These are phyloP conservation scores for Idaea biselata DNA, from an alignment of 2,888 invertebrate genomes.

Conservation along the genomic window DNA sequence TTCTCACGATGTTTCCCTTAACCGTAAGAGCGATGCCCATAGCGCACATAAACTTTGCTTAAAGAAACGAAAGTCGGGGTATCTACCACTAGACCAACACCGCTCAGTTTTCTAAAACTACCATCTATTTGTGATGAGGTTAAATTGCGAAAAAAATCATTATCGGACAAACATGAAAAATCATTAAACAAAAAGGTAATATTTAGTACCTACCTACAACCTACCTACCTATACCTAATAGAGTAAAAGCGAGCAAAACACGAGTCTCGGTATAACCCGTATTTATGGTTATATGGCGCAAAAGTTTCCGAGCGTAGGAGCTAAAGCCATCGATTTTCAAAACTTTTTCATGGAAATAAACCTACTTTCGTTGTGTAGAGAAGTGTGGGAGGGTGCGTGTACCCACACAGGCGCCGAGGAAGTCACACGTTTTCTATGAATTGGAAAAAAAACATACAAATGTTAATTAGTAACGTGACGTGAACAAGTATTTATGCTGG, in stretches of 20 bases:
- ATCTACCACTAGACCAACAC: too few relatives aligned
- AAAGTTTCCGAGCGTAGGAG: conserved; percentile 78
- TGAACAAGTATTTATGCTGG: not conserved
- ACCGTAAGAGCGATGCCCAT: too few relatives aligned
- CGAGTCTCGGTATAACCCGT: conserved; percentile 54
- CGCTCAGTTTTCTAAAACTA: too few relatives aligned
- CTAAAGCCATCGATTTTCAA: conserved; percentile 81
- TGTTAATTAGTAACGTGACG: not conserved
- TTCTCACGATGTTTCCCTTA: too few relatives aligned
- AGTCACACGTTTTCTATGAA: conserved; percentile 60
- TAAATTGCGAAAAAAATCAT: not conserved
- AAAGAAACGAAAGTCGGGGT: too few relatives aligned
- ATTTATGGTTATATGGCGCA: conserved; percentile 79
- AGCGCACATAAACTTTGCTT: too few relatives aligned
- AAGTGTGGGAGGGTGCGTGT: conserved; percentile 49
- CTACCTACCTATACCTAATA: not conserved
- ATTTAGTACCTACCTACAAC: not conserved
- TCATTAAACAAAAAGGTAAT: not conserved
- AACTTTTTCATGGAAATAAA: conserved; percentile 82
- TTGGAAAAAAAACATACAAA: conserved; percentile 22
- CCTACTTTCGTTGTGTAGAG: conserved; percentile 77
- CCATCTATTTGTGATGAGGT: too few relatives aligned
- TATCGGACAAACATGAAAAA: not conserved
- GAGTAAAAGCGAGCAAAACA: conserved; percentile 64
- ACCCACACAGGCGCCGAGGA: conserved; percentile 54